A percentile compares a stretch with the other conserved stretches of the same genome.
phyloP scores from a whole-genome alignment of 1,140 invertebrate species.

The Caenorhabditis elegans region WBcel235 BX284606.5:17266001-17266500 shows the following conservation, averaged over 20 bases:
- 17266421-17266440: conserved; percentile 47
- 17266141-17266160: conserved; percentile 18
- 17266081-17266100: conserved; percentile 47
- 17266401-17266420: conserved; percentile 48
- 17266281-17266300: conserved; percentile 52
- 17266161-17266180: background rate
- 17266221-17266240: conserved; percentile 38
- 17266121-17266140: background rate
- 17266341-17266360: conserved; percentile 32
- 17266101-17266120: conserved; percentile 44
- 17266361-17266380: conserved; percentile 43
- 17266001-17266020: conserved; percentile 49
- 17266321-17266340: conserved; percentile 49
- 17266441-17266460: conserved; percentile 47
- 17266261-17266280: conserved; percentile 45
- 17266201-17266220: background rate
- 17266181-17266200: background rate
- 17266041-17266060: conserved; percentile 47
- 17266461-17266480: too few relatives aligned
- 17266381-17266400: conserved; percentile 47
- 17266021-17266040: conserved; percentile 44
- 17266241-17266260: too few relatives aligned
- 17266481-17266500: too few relatives aligned
- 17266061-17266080: conserved; percentile 47
- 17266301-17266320: conserved; percentile 49